Evolutionary conservation across 2,888 invertebrate genomes (phyloP).

Genomic region (Brachyptera putata): DNA sequence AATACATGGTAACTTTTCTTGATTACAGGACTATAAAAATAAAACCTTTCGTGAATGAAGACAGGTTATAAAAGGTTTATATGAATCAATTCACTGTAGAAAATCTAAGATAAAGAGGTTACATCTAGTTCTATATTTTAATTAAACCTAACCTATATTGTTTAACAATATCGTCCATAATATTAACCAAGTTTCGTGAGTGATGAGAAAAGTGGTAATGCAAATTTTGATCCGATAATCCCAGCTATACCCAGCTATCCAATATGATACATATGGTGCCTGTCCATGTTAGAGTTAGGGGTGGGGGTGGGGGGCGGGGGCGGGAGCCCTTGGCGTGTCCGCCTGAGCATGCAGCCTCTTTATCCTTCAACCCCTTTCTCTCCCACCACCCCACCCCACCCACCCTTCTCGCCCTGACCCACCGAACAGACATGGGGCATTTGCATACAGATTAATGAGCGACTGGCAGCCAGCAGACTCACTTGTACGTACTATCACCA

Average conservation of each 20-base stretch:
- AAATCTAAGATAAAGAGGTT: too few species aligned
- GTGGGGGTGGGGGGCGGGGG: background rate
- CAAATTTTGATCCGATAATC: conserved; percentile 22
- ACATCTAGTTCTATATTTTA: conserved; percentile 5
- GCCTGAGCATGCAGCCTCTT: conserved; percentile 13
- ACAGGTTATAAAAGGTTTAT: too few species aligned
- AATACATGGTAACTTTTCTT: too few species aligned
- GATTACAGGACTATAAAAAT: too few species aligned
- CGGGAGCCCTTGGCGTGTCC: conserved; percentile 6
- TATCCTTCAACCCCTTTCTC: too few species aligned
- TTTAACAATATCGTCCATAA: conserved; percentile 16
- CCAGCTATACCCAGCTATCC: background rate
- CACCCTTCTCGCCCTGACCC: background rate
- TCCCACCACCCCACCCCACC: conserved; percentile 2
- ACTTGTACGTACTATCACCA: too few species aligned
- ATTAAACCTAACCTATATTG: conserved; percentile 13
- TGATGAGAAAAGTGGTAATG: conserved; percentile 13
- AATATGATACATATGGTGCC: conserved; percentile 19
- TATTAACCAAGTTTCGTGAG: conserved; percentile 6
- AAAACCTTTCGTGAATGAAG: too few species aligned
- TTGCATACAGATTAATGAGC: conserved; percentile 30
- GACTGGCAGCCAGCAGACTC: too few species aligned
- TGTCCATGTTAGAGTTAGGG: conserved; percentile 1
- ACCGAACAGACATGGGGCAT: conserved; percentile 4
- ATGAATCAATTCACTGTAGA: too few species aligned